Evolutionary conservation across 2,888 invertebrate genomes (phyloP).

Genomic region (Sesia apiformis): DNA sequence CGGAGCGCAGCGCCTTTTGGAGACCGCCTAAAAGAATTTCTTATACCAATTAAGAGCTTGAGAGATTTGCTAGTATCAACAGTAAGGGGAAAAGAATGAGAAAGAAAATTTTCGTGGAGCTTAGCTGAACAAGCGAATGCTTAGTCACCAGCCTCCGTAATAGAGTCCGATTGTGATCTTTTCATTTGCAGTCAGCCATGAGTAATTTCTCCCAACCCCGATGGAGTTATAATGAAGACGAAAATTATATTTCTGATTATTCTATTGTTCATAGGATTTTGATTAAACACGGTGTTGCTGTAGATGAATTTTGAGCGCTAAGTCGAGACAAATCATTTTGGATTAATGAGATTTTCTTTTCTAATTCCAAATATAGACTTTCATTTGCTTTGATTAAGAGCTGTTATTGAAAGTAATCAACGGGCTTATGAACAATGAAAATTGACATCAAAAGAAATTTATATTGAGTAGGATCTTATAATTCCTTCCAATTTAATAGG

Average conservation of each 20-base stretch:
- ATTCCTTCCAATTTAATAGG: too few relatives aligned
- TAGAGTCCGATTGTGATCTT: constrained; percentile 60
- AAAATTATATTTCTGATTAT: constrained; percentile 62
- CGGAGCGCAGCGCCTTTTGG: too few relatives aligned
- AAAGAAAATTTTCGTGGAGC: constrained; percentile 14
- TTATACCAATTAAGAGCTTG: background rate
- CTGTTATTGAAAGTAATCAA: constrained; percentile 16
- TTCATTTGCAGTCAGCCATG: constrained; percentile 61
- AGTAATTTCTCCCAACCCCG: constrained; percentile 40
- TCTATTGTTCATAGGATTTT: constrained; percentile 52
- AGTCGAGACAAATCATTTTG: constrained; percentile 38
- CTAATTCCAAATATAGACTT: constrained; percentile 21
- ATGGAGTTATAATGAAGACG: constrained; percentile 58
- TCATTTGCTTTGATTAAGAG: constrained; percentile 24
- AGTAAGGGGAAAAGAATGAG: constrained; percentile 7
- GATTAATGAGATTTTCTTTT: constrained; percentile 37
- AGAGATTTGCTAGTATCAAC: background rate
- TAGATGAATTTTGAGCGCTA: constrained; percentile 30
- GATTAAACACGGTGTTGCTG: constrained; percentile 44
- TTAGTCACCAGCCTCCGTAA: constrained; percentile 41
- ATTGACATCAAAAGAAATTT: too few relatives aligned
- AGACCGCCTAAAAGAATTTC: too few relatives aligned
- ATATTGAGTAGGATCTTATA: too few relatives aligned
- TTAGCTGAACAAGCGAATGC: constrained; percentile 17
- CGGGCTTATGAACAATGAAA: background rate